phyloP scores from a whole-genome alignment of 2,888 invertebrate genomes.

The Aleiodes leptofemur region DNA sequence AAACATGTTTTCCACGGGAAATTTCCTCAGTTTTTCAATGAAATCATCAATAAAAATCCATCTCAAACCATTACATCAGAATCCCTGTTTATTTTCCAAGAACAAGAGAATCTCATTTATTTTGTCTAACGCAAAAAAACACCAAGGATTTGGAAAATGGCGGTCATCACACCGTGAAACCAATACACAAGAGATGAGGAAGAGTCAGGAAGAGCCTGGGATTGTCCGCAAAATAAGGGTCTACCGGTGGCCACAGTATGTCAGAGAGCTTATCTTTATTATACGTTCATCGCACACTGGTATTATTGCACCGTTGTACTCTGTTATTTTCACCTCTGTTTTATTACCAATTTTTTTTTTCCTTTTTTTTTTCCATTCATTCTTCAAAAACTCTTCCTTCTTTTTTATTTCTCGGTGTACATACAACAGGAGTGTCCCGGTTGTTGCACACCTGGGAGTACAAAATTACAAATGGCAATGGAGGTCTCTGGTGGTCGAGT shows the following conservation, averaged over 20 bases:
- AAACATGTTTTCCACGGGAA: too few species aligned
- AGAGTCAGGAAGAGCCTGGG: conserved; percentile 11
- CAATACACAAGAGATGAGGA: not conserved
- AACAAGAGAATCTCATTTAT: too few species aligned
- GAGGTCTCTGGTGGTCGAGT: conserved; percentile 38
- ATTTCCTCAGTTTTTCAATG: too few species aligned
- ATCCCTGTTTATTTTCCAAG: not conserved
- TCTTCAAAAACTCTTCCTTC: not conserved
- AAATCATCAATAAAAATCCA: too few species aligned
- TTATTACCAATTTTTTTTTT: not conserved
- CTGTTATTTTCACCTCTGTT: conserved; percentile 27
- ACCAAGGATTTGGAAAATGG: too few species aligned
- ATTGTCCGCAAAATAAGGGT: conserved; percentile 19
- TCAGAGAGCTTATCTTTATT: conserved; percentile 25
- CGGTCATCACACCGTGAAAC: not conserved
- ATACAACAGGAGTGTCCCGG: conserved; percentile 2
- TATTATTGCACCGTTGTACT: conserved; percentile 13
- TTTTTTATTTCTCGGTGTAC: not conserved
- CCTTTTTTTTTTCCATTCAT: conserved; percentile 7
- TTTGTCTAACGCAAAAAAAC: too few species aligned
- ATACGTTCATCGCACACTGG: conserved; percentile 14
- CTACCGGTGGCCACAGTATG: conserved; percentile 16
- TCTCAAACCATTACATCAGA: too few species aligned
- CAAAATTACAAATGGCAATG: conserved; percentile 41
- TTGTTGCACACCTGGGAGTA: conserved; percentile 25